phyloP scores from a whole-genome alignment of 1,140 invertebrate genomes.

The Pristionchus pacificus region DNA sequence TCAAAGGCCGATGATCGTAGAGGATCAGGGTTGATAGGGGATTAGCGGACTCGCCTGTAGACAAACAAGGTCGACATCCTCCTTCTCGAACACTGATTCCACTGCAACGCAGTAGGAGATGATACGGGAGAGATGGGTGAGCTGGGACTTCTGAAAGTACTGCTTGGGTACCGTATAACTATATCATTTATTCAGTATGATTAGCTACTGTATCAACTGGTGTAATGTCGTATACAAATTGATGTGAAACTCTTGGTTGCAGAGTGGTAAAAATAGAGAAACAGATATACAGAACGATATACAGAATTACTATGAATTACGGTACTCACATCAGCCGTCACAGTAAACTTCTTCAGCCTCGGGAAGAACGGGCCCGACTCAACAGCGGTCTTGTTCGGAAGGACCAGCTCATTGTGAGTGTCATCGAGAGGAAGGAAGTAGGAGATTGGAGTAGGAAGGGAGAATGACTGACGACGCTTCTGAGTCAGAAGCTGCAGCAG shows the following conservation, averaged over 20 bases:
- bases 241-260: no score
- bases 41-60: constrained; percentile 30
- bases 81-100: constrained; percentile 45
- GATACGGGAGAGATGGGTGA: constrained; percentile 48
- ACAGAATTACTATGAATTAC: no score
- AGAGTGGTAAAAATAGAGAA: no score
- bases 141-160: constrained; percentile 51
- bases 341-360: constrained; percentile 50
- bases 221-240: no score
- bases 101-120: constrained; percentile 48
- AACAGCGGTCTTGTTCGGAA: constrained; percentile 17
- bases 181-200: no score
- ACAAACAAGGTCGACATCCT: constrained; percentile 48
- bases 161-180: no score
- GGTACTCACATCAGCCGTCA: constrained; percentile 47
- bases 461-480: constrained; percentile 21
- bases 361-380: constrained; percentile 46
- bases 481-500: constrained; percentile 40
- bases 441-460: neutral
- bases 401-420: neutral
- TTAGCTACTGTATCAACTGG: no score
- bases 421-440: neutral
- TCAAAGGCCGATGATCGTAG: no score
- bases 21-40: no score
- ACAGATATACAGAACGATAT: no score